These are phyloP conservation scores for Plagiodera versicolora DNA, from an alignment of 2,888 invertebrate species.

Conservation along the genomic window DNA sequence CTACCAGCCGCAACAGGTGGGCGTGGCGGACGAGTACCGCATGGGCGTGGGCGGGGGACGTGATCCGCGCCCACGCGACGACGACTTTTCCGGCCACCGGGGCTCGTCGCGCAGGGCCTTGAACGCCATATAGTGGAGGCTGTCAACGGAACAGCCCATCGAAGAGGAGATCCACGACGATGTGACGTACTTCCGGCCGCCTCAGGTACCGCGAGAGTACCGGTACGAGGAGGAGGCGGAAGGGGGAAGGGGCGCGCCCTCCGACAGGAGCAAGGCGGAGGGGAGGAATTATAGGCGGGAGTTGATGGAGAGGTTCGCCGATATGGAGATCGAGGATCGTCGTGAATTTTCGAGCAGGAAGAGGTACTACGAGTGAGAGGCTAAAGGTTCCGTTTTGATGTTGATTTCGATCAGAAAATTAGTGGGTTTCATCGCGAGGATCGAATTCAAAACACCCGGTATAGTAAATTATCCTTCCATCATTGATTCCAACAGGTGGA, in stretches of 20 bases:
- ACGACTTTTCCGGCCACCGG: constrained; percentile 55
- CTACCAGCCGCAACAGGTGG: constrained; percentile 42
- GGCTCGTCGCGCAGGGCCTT: constrained; percentile 69
- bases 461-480: too few relatives aligned
- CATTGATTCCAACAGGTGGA: too few relatives aligned
- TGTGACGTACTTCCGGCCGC: too few relatives aligned
- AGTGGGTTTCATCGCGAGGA: too few relatives aligned
- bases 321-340: constrained; percentile 53
- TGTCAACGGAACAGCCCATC: constrained; percentile 57
- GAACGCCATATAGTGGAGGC: constrained; percentile 72
- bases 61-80: constrained; percentile 49
- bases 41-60: constrained; percentile 34
- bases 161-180: constrained; percentile 55
- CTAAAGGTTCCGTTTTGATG: background rate
- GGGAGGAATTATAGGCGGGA: constrained; percentile 53
- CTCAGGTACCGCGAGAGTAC: too few relatives aligned
- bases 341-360: constrained; percentile 50
- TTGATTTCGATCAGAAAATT: too few relatives aligned
- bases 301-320: constrained; percentile 52
- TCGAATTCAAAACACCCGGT: too few relatives aligned
- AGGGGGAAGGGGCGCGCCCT: constrained; percentile 33
- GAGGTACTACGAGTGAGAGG: constrained; percentile 50
- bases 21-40: constrained; percentile 39
- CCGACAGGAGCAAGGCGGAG: constrained; percentile 45
- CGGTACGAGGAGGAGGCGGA: constrained; percentile 42